phyloP scores from a whole-genome alignment of 92 coral and sea anemone genomes.

The Galaxea fascicularis region DNA sequence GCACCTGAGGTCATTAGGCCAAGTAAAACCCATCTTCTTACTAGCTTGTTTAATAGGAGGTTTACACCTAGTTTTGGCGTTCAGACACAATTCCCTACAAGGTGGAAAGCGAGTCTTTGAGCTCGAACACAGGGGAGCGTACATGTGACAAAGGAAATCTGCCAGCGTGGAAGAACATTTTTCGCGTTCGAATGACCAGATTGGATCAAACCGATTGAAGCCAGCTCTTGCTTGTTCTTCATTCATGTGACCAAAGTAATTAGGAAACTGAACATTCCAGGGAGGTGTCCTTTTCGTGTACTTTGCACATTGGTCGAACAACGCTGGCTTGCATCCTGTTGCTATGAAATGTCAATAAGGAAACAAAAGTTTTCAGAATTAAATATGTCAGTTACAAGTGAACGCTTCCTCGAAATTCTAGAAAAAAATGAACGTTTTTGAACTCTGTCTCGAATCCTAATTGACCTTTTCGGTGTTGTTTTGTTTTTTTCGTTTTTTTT shows the following conservation, averaged over 20 bases:
- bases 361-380: not conserved
- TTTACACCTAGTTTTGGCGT: constrained; percentile 26
- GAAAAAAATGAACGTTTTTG: no score
- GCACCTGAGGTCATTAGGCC: constrained; percentile 63
- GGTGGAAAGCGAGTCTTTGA: constrained; percentile 32
- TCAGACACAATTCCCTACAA: constrained; percentile 64
- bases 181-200: not conserved
- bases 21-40: constrained; percentile 30
- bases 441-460: no score
- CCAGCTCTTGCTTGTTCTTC: constrained; percentile 20
- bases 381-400: not conserved
- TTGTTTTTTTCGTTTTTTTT: no score
- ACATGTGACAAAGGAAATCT: constrained; percentile 55
- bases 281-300: not conserved
- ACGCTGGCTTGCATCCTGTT: constrained; percentile 25
- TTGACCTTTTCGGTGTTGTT: no score
- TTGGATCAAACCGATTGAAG: not conserved
- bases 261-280: constrained; percentile 50
- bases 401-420: no score
- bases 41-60: not conserved
- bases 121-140: constrained; percentile 49
- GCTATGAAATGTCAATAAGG: not conserved
- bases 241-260: constrained; percentile 43
- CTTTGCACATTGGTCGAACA: not conserved
- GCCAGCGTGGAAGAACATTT: constrained; percentile 51